Evolutionary conservation across 2,113 vertebrate genomes (phyloP), one percentile per base, ranked within the genome.

Genomic region (Ciconia boyciana): DNA sequence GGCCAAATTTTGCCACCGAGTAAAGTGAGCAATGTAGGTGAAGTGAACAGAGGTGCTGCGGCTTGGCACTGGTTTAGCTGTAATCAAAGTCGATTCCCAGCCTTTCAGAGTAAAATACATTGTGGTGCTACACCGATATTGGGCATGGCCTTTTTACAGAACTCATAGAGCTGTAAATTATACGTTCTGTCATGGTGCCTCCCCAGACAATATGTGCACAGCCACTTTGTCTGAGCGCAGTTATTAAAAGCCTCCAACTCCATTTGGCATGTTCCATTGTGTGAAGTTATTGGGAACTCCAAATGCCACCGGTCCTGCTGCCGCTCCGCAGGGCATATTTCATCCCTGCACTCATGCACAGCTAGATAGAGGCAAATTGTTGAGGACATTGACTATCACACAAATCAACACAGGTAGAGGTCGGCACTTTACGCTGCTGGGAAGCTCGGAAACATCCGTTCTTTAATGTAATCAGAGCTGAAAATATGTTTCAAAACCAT

Each of bases 121-220:
- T 31, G 46, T 54, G 46, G 70, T 80, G 64, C 36, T 52, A 58
- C 34, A 57, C 7, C 26, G 79, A 83, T 85, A 90, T 2, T 32
- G 84, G 71, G 29, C 69, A 89, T 5, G 72, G 72, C 60, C 77
- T 65, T 95, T 96, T 78, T 22, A 78, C 55, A 82, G 81, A 77
- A 51, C 66, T 62, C 96, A 74, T 6, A 64, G 91, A 94, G 87
- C 85, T 81, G 75, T 92, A 82, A 94, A 90, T 92, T 48, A 95
- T 34, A 57, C 0, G 3, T 88, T 87, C 70, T 94, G 91, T 94
- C 94, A 69, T 9, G 39, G 76, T 93, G 68, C 65, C 70, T 83
- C 89, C 89, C 74, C 41, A 60, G 90, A 96, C 94, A 95, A 90
- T 84, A 46, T 58, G 55, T 51, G 71, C 71, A 66, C 70, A 65